phyloP scores from a whole-genome alignment of 2,797 vertebrate genomes.

The Alosa sapidissima region DNA sequence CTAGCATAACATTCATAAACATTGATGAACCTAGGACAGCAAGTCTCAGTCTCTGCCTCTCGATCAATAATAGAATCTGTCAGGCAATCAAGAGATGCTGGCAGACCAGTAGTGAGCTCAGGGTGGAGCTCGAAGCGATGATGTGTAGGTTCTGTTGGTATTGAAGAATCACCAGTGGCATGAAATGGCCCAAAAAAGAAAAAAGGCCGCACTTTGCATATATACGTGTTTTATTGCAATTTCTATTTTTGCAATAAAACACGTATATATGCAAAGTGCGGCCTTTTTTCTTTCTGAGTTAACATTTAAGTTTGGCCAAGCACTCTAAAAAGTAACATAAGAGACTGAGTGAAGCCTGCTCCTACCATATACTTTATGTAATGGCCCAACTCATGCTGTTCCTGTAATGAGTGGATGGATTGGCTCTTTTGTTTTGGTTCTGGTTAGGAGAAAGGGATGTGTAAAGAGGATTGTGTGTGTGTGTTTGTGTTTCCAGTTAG shows the following conservation, averaged over 20 bases:
- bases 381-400: not conserved
- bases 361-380: no score
- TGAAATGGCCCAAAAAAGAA: not conserved
- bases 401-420: slow-evolving; percentile 2
- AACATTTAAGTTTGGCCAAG: no score
- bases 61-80: not conserved
- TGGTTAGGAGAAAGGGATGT: not conserved
- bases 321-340: no score
- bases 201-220: no score
- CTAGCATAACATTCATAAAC: not conserved
- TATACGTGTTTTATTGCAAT: no score
- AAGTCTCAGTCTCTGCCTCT: not conserved
- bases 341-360: no score
- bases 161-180: not conserved
- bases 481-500: not conserved
- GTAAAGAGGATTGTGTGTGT: not conserved
- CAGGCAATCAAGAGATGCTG: not conserved
- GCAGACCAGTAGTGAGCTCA: not conserved
- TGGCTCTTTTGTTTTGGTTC: not conserved
- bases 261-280: no score
- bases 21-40: not conserved
- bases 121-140: not conserved
- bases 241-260: no score
- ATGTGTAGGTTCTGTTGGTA: not conserved
- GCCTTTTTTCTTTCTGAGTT: no score